A percentile compares a stretch with the other conserved stretches of the same genome.
These are phyloP conservation scores for Tiliqua scincoides DNA, from an alignment of 2,113 vertebrate genomes.

Conservation along the genomic window DNA sequence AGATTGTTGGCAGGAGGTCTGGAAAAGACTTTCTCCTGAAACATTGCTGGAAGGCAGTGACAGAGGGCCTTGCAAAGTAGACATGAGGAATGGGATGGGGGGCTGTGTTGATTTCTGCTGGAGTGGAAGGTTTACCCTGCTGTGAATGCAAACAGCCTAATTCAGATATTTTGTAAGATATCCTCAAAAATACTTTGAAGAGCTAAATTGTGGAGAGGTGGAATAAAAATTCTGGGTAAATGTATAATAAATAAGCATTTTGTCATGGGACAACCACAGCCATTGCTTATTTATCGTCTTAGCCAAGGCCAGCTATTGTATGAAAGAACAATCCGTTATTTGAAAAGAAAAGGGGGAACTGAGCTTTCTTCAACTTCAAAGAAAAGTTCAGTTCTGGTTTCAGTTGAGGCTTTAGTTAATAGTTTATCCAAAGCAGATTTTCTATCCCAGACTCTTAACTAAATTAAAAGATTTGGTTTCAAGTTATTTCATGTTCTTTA, in stretches of 20 bases:
- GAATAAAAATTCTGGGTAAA: too few species aligned
- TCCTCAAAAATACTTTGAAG: too few species aligned
- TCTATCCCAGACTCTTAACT: conserved; percentile 45
- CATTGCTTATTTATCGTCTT: conserved; percentile 10
- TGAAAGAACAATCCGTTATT: conserved; percentile 32
- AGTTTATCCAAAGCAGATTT: conserved; percentile 58
- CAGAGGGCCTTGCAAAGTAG: too few species aligned
- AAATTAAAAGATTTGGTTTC: conserved; percentile 61
- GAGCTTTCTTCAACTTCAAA: conserved; percentile 38
- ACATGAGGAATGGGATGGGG: too few species aligned
- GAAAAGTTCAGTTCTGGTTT: conserved; percentile 59
- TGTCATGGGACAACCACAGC: conserved; percentile 22
- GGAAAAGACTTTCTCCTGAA: too few species aligned
- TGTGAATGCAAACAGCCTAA: too few species aligned
- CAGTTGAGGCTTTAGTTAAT: conserved; percentile 56
- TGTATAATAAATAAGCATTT: conserved; percentile 5
- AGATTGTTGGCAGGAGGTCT: too few species aligned
- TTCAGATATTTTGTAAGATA: too few species aligned
- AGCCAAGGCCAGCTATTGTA: conserved; percentile 46
- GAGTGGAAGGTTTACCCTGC: too few species aligned
- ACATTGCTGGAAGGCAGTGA: too few species aligned
- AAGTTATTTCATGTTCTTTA: conserved; percentile 52
- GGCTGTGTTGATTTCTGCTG: too few species aligned
- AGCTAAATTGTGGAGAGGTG: too few species aligned
- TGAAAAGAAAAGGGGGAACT: conserved; percentile 35